Percentiles rank a stretch among this genome's conserved stretches.
phyloP scores from a whole-genome alignment of 1,140 invertebrate species.

The Sycophila sp. region DNA sequence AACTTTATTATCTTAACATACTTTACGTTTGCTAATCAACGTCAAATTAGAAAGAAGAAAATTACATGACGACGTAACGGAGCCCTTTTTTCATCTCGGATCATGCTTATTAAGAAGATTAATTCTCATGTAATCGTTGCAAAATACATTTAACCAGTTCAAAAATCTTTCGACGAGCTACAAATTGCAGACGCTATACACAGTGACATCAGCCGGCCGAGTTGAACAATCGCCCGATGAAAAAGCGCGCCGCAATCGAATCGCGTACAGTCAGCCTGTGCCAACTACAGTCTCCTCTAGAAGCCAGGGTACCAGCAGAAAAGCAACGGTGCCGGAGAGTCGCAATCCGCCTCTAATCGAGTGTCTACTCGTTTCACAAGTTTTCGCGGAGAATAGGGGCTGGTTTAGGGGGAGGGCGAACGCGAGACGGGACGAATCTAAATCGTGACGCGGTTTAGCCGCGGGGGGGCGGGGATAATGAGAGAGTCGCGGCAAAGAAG shows the following conservation, averaged over 20 bases:
- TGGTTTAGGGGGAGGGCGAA: too few relatives aligned
- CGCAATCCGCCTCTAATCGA: background rate
- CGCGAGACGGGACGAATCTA: slow-evolving; percentile 49
- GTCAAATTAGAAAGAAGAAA: too few relatives aligned
- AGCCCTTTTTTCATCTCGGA: too few relatives aligned
- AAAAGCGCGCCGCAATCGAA: background rate
- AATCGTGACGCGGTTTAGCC: slow-evolving; percentile 50
- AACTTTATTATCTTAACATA: too few relatives aligned
- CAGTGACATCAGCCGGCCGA: background rate
- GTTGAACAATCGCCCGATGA: background rate
- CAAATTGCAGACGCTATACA: background rate
- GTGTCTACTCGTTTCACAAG: too few relatives aligned
- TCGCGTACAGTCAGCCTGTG: too few relatives aligned
- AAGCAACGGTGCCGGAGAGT: background rate
- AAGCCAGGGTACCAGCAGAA: background rate
- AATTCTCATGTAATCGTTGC: too few relatives aligned
- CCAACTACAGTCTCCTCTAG: background rate
- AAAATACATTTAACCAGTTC: too few relatives aligned
- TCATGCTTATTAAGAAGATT: too few relatives aligned
- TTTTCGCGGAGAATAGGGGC: too few relatives aligned
- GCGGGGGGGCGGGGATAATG: background rate
- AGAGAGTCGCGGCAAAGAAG: background rate
- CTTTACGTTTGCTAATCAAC: too few relatives aligned
- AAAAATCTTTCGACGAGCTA: background rate
- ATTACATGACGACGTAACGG: too few relatives aligned